These are phyloP conservation scores for Fragum fragum DNA, from an alignment of 2,888 invertebrate genomes.

Conservation along the genomic window DNA sequence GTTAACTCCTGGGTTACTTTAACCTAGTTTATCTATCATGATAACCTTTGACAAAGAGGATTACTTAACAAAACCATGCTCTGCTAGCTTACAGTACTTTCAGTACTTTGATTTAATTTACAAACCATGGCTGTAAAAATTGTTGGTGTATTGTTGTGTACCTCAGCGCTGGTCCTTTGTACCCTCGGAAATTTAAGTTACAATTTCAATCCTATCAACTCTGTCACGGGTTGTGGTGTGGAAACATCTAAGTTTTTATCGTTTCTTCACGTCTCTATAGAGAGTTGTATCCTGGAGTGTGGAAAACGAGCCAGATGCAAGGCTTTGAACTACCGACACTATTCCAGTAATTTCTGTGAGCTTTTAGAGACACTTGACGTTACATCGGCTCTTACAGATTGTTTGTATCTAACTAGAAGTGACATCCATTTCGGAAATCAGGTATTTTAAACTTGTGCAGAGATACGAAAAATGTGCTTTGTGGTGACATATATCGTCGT, in stretches of 20 bases:
- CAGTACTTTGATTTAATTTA: too few relatives aligned
- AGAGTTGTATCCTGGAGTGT: not conserved
- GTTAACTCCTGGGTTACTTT: too few relatives aligned
- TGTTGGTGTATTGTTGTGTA: too few relatives aligned
- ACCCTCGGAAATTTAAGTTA: not conserved
- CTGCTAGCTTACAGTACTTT: too few relatives aligned
- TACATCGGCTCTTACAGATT: not conserved
- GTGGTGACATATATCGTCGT: too few relatives aligned
- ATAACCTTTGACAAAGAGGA: too few relatives aligned
- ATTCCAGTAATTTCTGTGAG: conserved; percentile 14
- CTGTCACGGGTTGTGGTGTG: not conserved
- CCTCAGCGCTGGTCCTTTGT: not conserved
- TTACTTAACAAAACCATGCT: too few relatives aligned
- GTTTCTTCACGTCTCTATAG: not conserved
- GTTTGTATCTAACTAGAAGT: not conserved
- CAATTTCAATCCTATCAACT: not conserved
- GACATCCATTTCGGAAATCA: not conserved
- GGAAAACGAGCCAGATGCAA: conserved; percentile 8
- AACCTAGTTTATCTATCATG: too few relatives aligned
- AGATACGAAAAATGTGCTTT: too few relatives aligned
- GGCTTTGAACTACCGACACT: conserved; percentile 1
- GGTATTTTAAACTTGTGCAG: too few relatives aligned
- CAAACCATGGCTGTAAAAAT: too few relatives aligned
- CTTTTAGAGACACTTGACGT: not conserved
- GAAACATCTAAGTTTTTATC: not conserved